Percentiles rank a stretch among this genome's conserved stretches.
Evolutionary conservation across 2,888 invertebrate genomes (phyloP).

Genomic region (Drosophila histrio): DNA sequence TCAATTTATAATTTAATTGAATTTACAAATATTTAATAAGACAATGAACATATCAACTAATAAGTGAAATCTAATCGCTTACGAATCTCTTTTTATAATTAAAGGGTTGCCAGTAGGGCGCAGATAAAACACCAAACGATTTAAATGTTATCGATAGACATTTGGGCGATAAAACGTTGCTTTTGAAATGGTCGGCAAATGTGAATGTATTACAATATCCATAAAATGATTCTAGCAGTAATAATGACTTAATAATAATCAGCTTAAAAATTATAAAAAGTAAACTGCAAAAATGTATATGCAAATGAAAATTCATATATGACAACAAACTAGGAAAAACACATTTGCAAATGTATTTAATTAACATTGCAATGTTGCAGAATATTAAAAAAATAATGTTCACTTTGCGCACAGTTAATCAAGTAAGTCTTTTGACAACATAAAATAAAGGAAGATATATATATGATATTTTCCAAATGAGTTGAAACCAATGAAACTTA

Average conservation of each 20-base stretch:
- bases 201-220: background rate
- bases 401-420: background rate
- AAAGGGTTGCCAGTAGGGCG: background rate
- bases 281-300: background rate
- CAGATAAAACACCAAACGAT: background rate
- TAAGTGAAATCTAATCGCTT: too few relatives aligned
- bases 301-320: background rate
- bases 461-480: too few relatives aligned
- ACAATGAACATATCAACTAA: too few relatives aligned
- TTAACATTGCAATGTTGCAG: slow-evolving; percentile 25
- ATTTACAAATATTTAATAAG: too few relatives aligned
- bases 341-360: slow-evolving; percentile 8
- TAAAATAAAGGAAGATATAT: too few relatives aligned
- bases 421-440: too few relatives aligned
- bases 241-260: too few relatives aligned
- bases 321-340: background rate
- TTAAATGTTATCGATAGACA: background rate
- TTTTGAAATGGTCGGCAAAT: background rate
- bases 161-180: background rate
- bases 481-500: too few relatives aligned
- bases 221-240: background rate
- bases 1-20: too few relatives aligned
- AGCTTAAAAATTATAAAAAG: background rate
- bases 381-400: slow-evolving; percentile 7
- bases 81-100: too few relatives aligned